These are phyloP conservation scores for Drosophila seguyi DNA, from an alignment of 1,140 invertebrate species.

Conservation along the genomic window DNA sequence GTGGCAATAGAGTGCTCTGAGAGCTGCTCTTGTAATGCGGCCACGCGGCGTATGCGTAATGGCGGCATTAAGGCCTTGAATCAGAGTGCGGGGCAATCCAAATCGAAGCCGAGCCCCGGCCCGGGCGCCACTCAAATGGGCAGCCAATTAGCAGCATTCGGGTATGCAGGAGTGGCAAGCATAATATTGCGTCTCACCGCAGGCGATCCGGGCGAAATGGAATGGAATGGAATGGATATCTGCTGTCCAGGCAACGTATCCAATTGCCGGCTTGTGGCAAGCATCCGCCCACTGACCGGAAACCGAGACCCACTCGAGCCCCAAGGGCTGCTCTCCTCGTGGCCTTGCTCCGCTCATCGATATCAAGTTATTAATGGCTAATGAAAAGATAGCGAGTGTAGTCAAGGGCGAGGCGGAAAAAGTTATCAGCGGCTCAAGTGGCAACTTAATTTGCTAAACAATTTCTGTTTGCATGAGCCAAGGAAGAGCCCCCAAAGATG, in stretches of 20 bases:
- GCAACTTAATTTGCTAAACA: constrained; percentile 79
- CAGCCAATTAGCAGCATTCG: constrained; percentile 66
- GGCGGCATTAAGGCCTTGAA: constrained; percentile 63
- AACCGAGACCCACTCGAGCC: constrained; percentile 15
- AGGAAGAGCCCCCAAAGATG: background rate
- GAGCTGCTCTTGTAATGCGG: constrained; percentile 45
- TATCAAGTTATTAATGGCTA: constrained; percentile 83
- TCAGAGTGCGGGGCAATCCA: constrained; percentile 19
- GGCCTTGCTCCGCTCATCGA: constrained; percentile 56
- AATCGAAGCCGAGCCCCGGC: constrained; percentile 2
- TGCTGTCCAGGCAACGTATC: constrained; percentile 36
- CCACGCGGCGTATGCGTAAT: constrained; percentile 65
- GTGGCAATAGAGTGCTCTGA: constrained; percentile 56
- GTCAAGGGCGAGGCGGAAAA: constrained; percentile 25
- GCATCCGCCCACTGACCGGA: constrained; percentile 22
- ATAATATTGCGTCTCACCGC: constrained; percentile 71
- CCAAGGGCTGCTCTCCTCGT: constrained; percentile 6
- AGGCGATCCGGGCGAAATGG: constrained; percentile 44
- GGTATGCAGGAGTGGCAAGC: constrained; percentile 42
- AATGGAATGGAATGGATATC: constrained; percentile 36
- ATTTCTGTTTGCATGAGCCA: constrained; percentile 61
- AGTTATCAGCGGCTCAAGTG: constrained; percentile 66
- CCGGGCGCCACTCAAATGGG: constrained; percentile 30
- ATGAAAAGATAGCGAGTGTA: constrained; percentile 53
- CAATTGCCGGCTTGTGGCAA: constrained; percentile 50